Conservation (phyloP, 2,113 vertebrate genomes). For the Phyllostomus hastatus region DNA sequence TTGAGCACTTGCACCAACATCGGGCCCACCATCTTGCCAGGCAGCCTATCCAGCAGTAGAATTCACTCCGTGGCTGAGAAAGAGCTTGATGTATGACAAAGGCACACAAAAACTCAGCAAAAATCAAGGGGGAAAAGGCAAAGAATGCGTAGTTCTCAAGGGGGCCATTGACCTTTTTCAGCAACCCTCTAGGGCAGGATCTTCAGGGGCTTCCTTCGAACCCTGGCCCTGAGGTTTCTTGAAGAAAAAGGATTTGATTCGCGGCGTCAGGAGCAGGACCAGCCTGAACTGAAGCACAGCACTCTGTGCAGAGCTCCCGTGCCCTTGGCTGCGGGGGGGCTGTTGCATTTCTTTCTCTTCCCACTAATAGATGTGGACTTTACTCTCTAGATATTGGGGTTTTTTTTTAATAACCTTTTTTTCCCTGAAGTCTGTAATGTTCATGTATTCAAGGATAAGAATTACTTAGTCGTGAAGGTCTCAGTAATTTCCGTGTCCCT, state of each 20-base stretch:
- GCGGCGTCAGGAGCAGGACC: neutral
- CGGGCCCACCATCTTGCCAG: neutral
- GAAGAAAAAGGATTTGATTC: neutral
- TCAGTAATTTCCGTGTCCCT: neutral
- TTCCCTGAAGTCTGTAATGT: neutral
- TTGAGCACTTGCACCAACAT: neutral
- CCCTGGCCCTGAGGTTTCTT: neutral
- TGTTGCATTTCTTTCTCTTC: neutral
- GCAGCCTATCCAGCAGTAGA: neutral
- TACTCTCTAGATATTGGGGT: neutral
- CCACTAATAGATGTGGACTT: neutral
- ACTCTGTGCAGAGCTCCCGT: rapidly evolving
- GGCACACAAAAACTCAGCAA: neutral
- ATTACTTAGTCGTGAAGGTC: neutral
- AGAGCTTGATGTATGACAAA: neutral
- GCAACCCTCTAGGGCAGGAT: neutral
- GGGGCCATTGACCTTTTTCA: neutral
- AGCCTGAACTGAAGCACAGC: neutral
- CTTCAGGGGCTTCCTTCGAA: neutral
- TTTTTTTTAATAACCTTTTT: neutral
- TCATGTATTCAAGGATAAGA: neutral
- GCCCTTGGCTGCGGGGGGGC: neutral
- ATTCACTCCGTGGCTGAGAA: neutral
- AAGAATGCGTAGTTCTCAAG: neutral
- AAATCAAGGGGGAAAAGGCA: neutral